These are phyloP conservation scores for Agrotis puta DNA, from an alignment of 2,888 invertebrate genomes.

Conservation along the genomic window DNA sequence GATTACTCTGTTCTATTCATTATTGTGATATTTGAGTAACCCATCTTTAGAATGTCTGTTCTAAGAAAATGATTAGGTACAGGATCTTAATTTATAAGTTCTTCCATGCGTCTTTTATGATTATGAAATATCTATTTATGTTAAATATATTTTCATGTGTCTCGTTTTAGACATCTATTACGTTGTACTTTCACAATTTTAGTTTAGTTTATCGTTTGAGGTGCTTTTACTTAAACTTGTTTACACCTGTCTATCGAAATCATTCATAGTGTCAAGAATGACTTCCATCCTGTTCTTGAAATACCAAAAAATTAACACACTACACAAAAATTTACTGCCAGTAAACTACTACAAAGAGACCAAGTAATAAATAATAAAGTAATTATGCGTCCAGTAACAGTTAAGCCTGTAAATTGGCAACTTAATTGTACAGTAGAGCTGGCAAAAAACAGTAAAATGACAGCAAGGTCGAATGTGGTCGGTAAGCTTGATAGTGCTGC, in stretches of 20 bases:
- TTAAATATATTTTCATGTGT: too few species aligned
- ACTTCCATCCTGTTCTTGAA: background rate
- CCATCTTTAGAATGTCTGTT: background rate
- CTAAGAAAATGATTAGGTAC: too few species aligned
- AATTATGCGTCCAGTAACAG: slow-evolving; percentile 33
- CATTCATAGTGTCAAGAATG: background rate
- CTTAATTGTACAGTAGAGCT: slow-evolving; percentile 35
- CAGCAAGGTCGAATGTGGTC: slow-evolving; percentile 43
- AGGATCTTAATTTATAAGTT: too few species aligned
- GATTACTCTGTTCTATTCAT: background rate
- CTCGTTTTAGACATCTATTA: too few species aligned
- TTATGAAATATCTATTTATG: too few species aligned
- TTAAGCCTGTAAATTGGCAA: slow-evolving; percentile 45
- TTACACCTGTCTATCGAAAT: too few species aligned
- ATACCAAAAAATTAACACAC: background rate
- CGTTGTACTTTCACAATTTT: too few species aligned
- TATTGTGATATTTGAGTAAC: background rate
- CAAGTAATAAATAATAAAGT: slow-evolving; percentile 42
- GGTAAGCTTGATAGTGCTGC: slow-evolving; percentile 20
- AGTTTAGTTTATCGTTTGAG: too few species aligned
- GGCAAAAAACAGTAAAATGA: slow-evolving; percentile 36
- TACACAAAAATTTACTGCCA: slow-evolving; percentile 6
- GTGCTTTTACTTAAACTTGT: too few species aligned
- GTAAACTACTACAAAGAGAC: slow-evolving; percentile 19
- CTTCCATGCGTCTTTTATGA: too few species aligned